Evolutionary conservation across 2,797 vertebrate genomes (phyloP).

Genomic region (Poeciliopsis turneri): DNA sequence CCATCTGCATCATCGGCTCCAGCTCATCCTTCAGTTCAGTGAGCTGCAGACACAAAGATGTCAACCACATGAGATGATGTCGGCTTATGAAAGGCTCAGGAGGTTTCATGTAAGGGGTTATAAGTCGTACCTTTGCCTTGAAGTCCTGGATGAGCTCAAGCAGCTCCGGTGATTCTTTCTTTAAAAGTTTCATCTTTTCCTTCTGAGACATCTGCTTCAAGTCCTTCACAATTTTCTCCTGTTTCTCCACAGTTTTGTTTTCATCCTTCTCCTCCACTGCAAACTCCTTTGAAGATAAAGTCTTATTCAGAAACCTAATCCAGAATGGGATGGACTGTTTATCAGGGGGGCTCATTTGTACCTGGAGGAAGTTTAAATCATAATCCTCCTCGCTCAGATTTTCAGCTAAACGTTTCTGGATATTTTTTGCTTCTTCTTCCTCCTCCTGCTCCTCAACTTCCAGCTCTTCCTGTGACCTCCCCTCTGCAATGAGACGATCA

Average conservation of each 20-base stretch:
- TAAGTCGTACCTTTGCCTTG: constrained; percentile 83
- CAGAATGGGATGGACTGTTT: background rate
- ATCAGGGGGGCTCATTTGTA: constrained; percentile 25
- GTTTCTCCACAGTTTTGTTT: constrained; percentile 64
- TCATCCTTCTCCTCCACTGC: constrained; percentile 64
- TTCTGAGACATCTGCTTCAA: constrained; percentile 89
- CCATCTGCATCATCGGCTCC: constrained; percentile 88
- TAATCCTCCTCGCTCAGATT: constrained; percentile 93
- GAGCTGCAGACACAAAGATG: constrained; percentile 68
- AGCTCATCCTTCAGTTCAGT: constrained; percentile 89
- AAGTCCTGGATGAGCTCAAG: constrained; percentile 93
- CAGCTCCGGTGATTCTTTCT: constrained; percentile 94
- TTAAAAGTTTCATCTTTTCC: constrained; percentile 92
- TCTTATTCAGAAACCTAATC: background rate
- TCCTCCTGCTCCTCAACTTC: constrained; percentile 92
- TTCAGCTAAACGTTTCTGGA: constrained; percentile 89
- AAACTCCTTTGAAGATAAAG: constrained; percentile 70
- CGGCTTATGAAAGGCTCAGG: background rate
- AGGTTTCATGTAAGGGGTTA: background rate
- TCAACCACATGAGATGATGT: constrained; percentile 3
- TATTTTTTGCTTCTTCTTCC: constrained; percentile 90
- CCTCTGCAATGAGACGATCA: constrained; percentile 63
- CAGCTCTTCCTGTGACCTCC: constrained; percentile 80
- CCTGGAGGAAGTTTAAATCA: constrained; percentile 87
- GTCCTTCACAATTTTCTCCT: constrained; percentile 89